Conservation (phyloP, 1,140 invertebrate species). For the Eumeta japonica region DNA sequence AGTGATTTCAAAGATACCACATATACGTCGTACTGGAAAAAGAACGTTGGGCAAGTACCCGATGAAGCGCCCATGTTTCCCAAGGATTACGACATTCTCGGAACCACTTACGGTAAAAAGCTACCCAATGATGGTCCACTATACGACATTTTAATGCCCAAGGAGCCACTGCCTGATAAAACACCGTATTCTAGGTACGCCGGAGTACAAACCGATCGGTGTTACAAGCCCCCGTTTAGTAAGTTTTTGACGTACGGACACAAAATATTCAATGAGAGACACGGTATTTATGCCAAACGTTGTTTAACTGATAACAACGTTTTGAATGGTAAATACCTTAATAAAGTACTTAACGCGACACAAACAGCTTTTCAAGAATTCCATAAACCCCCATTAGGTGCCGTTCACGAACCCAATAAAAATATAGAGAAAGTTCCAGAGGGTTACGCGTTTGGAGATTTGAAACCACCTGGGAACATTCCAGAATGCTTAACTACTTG, state of each 20-base stretch:
- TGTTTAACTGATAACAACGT: conserved; percentile 46
- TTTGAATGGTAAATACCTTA: conserved; percentile 22
- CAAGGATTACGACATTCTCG: conserved; percentile 39
- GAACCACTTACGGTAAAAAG: conserved; percentile 50
- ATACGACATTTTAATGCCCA: conserved; percentile 39
- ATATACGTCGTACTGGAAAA: conserved; percentile 56
- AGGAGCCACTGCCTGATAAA: conserved; percentile 35
- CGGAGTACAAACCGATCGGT: conserved; percentile 35
- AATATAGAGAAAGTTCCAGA: conserved; percentile 47
- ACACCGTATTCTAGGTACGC: conserved; percentile 36
- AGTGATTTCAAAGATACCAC: conserved; percentile 54
- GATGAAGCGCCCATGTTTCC: conserved; percentile 54
- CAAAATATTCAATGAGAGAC: conserved; percentile 42
- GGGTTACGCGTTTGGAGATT: conserved; percentile 47
- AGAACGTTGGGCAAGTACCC: conserved; percentile 35
- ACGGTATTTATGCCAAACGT: conserved; percentile 46
- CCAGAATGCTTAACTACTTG: conserved; percentile 37
- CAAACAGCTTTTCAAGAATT: conserved; percentile 39
- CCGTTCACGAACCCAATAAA: conserved; percentile 43
- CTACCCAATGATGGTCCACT: conserved; percentile 27
- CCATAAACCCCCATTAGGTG: conserved; percentile 37
- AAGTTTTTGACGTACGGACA: conserved; percentile 43
- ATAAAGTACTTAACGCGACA: conserved; percentile 33
- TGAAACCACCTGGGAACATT: conserved; percentile 27
- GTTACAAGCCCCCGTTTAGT: conserved; percentile 35